Base-by-base conservation (phyloP, 37 sponge, comb jelly and placozoan species). In the Hormiphora californensis region DNA sequence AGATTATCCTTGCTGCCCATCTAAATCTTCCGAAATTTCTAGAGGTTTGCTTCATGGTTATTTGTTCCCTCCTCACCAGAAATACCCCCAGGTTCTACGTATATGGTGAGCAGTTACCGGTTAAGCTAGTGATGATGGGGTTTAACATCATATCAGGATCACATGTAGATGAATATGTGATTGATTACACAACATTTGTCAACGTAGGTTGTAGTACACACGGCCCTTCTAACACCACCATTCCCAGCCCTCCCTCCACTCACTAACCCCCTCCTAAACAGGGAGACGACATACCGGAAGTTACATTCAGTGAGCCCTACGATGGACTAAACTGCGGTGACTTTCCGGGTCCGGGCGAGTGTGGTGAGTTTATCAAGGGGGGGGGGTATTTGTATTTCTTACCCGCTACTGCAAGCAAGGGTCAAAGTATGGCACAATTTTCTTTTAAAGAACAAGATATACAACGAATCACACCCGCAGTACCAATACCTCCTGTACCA, bases 291-390 rank as follows among this genome's bases (percentile, higher is more conserved):
- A 40, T 73, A 5, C 7, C 44, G 4, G 81, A 25, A 19, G 81
- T 1, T 0, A 38, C 17, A 21, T 46, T 51, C 31, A 21, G 63
- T 9, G 38, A 63, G 25, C n/a, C 54, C 21, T 49, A n/a, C 15
- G 3, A 55, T 87, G 87, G 31, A 25, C 37, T 89, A 21, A 81
- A 90, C 61, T 90, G 94, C 69, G 87, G 33, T 0, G 73, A 88
- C 37, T 95, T 90, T 63, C 95, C 95, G 54, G 95, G 95, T 0
- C 95, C 95, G 0, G 95, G 95, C 2, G 46, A 40, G 21, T 43
- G 46, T 2, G 81, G 81, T 73, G 2, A 40, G 35, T 59, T 23
- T n/a, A 67, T 46, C 51, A 12, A n/a, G n/a, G n/a, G n/a, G n/a
- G n/a, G n/a, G n/a, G n/a, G n/a, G n/a, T n/a, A n/a, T n/a, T n/a